Conservation (phyloP, 1,140 invertebrate species). For the Musca domestica region DNA sequence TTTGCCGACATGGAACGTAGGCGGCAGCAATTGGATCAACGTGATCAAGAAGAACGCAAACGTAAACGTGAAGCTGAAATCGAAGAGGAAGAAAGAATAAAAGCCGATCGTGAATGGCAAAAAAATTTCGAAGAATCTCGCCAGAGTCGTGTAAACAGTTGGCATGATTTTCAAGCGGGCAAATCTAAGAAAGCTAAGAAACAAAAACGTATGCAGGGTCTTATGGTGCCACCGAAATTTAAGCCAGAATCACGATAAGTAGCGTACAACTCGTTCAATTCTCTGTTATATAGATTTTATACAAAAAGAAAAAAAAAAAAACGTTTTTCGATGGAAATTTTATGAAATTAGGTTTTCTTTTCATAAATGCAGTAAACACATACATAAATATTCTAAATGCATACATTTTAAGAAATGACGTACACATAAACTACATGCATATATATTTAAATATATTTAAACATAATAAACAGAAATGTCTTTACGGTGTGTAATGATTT, state of each 20-base stretch:
- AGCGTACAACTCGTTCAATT: not conserved
- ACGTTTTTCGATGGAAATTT: too few species aligned
- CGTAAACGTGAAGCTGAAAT: conserved; percentile 92
- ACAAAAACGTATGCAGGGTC: conserved; percentile 63
- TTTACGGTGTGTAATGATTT: too few species aligned
- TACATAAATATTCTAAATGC: too few species aligned
- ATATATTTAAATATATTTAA: too few species aligned
- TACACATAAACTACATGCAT: too few species aligned
- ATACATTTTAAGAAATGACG: too few species aligned
- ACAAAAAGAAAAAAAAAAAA: too few species aligned
- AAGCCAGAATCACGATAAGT: conserved; percentile 90
- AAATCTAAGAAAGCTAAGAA: conserved; percentile 71
- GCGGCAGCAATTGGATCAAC: conserved; percentile 76
- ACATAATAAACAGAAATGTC: too few species aligned
- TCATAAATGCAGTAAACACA: too few species aligned
- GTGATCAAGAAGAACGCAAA: conserved; percentile 93
- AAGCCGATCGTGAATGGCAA: conserved; percentile 91
- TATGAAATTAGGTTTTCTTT: too few species aligned
- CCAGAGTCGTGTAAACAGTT: conserved; percentile 90
- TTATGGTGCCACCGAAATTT: conserved; percentile 90
- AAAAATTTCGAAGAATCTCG: conserved; percentile 98
- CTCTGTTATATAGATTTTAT: too few species aligned
- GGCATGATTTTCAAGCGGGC: conserved; percentile 89
- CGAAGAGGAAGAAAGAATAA: conserved; percentile 84
- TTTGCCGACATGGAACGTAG: conserved; percentile 96